A percentile compares a stretch with the other conserved stretches of the same genome.
Conservation (phyloP, 92 coral and sea anemone species). For the Umimayanthus kanabou region DNA sequence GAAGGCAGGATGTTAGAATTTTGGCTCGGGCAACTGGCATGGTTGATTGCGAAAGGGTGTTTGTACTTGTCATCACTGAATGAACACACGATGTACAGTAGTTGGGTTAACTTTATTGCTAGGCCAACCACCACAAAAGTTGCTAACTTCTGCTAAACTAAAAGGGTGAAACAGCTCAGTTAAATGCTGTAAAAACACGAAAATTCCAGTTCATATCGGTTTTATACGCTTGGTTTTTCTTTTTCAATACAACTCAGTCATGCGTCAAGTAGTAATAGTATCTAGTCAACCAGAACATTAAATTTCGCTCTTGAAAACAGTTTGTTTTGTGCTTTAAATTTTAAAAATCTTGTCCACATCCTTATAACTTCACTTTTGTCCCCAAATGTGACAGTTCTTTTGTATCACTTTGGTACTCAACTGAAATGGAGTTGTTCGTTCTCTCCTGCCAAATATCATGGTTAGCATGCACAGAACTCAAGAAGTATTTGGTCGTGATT, state of each 20-base stretch:
- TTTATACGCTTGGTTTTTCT: not conserved
- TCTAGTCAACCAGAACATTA: not conserved
- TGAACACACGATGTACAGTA: not conserved
- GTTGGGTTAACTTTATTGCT: not conserved
- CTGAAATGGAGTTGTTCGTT: no score
- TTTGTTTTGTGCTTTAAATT: not conserved
- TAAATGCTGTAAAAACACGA: not conserved
- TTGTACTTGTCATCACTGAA: not conserved
- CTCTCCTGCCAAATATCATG: no score
- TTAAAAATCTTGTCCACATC: no score
- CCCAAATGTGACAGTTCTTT: no score
- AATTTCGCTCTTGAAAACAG: not conserved
- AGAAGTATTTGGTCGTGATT: no score
- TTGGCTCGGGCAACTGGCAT: not conserved
- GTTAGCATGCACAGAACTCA: no score
- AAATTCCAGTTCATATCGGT: not conserved
- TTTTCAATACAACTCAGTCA: not conserved
- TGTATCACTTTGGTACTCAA: no score
- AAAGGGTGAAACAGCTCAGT: not conserved
- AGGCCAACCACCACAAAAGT: not conserved
- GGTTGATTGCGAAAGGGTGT: not conserved
- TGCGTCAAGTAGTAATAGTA: not conserved
- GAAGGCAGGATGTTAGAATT: not conserved
- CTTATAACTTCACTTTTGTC: no score
- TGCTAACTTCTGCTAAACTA: not conserved